A percentile compares a stretch with the other conserved stretches of the same genome.
Conservation (phyloP, 2,113 vertebrate species). For the Buteo buteo region DNA sequence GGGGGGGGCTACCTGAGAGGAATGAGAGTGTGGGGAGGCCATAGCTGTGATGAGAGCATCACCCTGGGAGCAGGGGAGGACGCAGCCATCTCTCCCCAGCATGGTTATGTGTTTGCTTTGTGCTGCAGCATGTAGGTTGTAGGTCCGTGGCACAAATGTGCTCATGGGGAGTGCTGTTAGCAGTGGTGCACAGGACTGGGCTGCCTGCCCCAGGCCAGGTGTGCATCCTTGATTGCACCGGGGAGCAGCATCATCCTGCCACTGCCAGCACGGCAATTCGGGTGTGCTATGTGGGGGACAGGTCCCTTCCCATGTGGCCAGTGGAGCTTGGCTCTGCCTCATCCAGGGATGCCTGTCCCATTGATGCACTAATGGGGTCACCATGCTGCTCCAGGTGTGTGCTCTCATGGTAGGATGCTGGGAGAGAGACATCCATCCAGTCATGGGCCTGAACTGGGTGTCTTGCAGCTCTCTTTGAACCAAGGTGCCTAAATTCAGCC, state of each 20-base stretch:
- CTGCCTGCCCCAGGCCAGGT: neutral
- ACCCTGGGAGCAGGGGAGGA: neutral
- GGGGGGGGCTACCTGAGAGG: neutral
- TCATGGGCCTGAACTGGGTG: neutral
- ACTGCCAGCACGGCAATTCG: accelerated
- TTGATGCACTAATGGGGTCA: neutral
- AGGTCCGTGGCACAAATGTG: neutral
- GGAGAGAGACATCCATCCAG: neutral
- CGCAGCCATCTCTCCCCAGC: neutral
- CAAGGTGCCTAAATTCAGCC: neutral
- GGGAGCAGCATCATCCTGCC: neutral
- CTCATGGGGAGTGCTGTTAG: accelerated
- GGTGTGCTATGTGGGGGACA: accelerated
- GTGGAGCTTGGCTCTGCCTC: neutral
- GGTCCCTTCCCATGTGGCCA: accelerated
- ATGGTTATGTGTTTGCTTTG: neutral
- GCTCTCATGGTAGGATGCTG: neutral
- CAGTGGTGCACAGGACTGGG: neutral
- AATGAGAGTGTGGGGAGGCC: neutral
- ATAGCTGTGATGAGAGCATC: neutral
- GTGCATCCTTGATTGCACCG: accelerated
- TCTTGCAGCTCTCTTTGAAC: neutral
- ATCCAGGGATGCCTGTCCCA: neutral
- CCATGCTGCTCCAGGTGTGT: neutral
- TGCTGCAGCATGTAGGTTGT: neutral